phyloP scores from a whole-genome alignment of 2,797 vertebrate species.

The Leucoraja ocellata region DNA sequence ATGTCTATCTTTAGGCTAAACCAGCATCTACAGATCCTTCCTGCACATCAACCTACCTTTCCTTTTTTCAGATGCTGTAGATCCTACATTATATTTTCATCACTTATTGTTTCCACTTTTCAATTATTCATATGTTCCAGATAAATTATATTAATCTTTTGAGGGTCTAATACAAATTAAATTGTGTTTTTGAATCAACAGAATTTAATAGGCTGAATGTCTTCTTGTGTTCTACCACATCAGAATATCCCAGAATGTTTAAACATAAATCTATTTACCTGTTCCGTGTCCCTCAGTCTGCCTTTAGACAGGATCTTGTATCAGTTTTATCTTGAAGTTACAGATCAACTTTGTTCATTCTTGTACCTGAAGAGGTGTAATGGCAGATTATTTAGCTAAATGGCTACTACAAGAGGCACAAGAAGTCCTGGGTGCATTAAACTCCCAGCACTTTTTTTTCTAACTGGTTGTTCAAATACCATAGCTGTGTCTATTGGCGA shows the following conservation, averaged over 20 bases:
- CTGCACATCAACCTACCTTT: not conserved
- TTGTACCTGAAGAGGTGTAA: not conserved
- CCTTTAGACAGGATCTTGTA: not conserved
- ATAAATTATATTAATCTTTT: not conserved
- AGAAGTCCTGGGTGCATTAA: not conserved
- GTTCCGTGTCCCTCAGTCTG: not conserved
- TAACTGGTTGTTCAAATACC: slow-evolving; percentile 30
- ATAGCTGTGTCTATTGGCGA: slow-evolving; percentile 4
- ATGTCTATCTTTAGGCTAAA: no score
- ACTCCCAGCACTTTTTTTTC: slow-evolving; percentile 12
- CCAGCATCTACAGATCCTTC: no score
- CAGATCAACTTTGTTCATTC: not conserved
- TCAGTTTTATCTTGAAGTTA: slow-evolving; percentile 2
- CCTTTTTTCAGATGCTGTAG: not conserved
- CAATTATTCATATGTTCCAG: not conserved
- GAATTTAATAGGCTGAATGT: not conserved
- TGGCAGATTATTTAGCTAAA: no score
- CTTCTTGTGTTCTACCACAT: not conserved
- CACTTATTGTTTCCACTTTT: not conserved
- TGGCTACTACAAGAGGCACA: not conserved
- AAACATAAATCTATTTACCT: not conserved
- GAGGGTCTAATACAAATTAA: not conserved
- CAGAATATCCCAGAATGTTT: no score
- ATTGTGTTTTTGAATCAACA: not conserved
- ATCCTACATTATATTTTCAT: not conserved